A percentile compares a stretch with the other conserved stretches of the same genome.
Conservation (phyloP, 2,113 vertebrate genomes). For the Chionodraco myersi region DNA sequence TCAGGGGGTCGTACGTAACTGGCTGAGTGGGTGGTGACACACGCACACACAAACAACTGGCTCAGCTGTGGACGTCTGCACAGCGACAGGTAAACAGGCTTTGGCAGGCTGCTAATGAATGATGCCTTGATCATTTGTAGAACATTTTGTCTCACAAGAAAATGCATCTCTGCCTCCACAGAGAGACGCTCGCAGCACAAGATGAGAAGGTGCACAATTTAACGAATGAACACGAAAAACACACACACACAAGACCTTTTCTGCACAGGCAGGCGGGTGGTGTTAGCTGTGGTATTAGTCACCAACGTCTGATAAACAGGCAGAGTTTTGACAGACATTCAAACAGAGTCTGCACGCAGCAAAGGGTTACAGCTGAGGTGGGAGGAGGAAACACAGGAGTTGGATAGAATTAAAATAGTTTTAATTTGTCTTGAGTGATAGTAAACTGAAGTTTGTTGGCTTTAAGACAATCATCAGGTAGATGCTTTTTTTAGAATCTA, state of each 20-base stretch:
- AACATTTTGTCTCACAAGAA: constrained; percentile 34
- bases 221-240: constrained; percentile 12
- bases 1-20: constrained; percentile 17
- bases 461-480: too few relatives aligned
- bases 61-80: constrained; percentile 1
- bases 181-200: constrained; percentile 28
- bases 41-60: constrained; percentile 7
- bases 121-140: constrained; percentile 1
- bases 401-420: neutral
- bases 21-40: constrained; percentile 21
- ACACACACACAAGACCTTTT: constrained; percentile 35
- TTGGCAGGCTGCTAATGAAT: constrained; percentile 18
- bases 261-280: constrained; percentile 58
- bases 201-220: neutral
- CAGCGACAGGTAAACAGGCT: constrained; percentile 13
- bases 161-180: constrained; percentile 40
- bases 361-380: constrained; percentile 36
- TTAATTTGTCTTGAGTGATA: neutral
- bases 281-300: constrained; percentile 75
- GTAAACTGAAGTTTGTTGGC: neutral
- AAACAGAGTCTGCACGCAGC: constrained; percentile 68
- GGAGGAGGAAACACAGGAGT: constrained; percentile 18
- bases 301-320: constrained; percentile 63
- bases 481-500: too few relatives aligned
- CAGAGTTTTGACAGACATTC: constrained; percentile 72